Evolutionary conservation across 1,140 invertebrate genomes (phyloP).

Genomic region (Drosophila auraria): DNA sequence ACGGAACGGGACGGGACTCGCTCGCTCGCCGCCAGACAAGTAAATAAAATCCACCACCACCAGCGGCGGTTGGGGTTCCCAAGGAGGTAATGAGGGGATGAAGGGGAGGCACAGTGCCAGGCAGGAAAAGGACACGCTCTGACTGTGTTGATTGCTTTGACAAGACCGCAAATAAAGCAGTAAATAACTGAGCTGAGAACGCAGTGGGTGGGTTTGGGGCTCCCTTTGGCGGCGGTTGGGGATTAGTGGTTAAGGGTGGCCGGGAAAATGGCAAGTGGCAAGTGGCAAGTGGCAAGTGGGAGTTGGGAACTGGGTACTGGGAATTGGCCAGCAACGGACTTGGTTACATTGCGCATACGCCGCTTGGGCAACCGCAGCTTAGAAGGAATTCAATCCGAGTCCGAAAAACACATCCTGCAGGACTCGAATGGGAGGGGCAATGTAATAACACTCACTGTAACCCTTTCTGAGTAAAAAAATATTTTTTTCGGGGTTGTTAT

Average conservation of each 20-base stretch:
- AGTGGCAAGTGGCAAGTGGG: neutral
- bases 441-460: too few species aligned
- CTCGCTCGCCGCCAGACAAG: slow-evolving; percentile 42
- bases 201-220: slow-evolving; percentile 11
- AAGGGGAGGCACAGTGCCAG: neutral
- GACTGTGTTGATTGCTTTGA: slow-evolving; percentile 79
- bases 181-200: slow-evolving; percentile 65
- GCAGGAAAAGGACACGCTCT: slow-evolving; percentile 42
- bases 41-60: slow-evolving; percentile 77
- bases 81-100: slow-evolving; percentile 10
- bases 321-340: neutral
- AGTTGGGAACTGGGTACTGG: neutral
- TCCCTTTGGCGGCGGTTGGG: neutral
- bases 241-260: slow-evolving; percentile 14
- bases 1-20: slow-evolving; percentile 3
- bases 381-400: neutral
- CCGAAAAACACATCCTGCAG: neutral
- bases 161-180: slow-evolving; percentile 80
- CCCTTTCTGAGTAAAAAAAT: neutral
- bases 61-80: neutral
- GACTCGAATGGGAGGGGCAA: neutral
- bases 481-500: too few species aligned
- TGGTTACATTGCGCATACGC: slow-evolving; percentile 71
- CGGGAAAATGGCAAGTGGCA: neutral
- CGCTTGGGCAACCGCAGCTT: slow-evolving; percentile 23